Base-by-base conservation (phyloP, 2,797 vertebrate species). In the Margarornis squamiger region DNA sequence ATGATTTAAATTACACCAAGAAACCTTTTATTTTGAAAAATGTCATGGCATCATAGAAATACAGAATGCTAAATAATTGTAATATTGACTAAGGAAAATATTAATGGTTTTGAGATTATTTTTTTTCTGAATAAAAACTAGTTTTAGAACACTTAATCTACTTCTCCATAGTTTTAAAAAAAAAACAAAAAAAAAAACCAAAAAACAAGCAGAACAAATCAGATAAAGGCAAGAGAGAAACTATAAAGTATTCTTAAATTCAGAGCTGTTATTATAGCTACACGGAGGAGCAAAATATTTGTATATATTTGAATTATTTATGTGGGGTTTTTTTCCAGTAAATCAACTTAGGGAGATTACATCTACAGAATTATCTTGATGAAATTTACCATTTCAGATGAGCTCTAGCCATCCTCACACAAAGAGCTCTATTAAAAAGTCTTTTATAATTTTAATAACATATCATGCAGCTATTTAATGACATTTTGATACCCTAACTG, bases 381-480 rank as follows among this genome's bases (percentile, higher is more conserved):
- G 66, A 94, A 94, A 92, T 84, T 57, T 95, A 88, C 38, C 55
- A 30, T 41, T 68, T 96, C 96, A 67, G 43, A 92, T 93, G 70
- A 95, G 34, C 9, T 89, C 16, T 87, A 94, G 45, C 73, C 39
- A 57, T 94, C 73, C 55, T 94, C 73, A 79, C 48, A 92, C 16
- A 80, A 87, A 95, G 43, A 81, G 19, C 32, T 93, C 92, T 88
- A 91, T 92, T 92, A 93, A 94, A 95, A 96, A 95, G 80, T 77
- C 88, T 89, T 88, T 86, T 87, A 79, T 97, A 88, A 89, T 96
- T 96, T 95, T 97, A 94, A 95, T 93, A 96, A 92, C 62, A 52
- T 63, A 66, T 30, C 90, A 91, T 88, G 95, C 91, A 92, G 71
- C 16, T 94, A 92, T 86, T 92, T 95, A 95, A 95, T 84, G 89